Evolutionary conservation across 1,140 invertebrate genomes (phyloP), one percentile per base, ranked within the genome.

Genomic region (Trachymyrmex septentrionalis): DNA sequence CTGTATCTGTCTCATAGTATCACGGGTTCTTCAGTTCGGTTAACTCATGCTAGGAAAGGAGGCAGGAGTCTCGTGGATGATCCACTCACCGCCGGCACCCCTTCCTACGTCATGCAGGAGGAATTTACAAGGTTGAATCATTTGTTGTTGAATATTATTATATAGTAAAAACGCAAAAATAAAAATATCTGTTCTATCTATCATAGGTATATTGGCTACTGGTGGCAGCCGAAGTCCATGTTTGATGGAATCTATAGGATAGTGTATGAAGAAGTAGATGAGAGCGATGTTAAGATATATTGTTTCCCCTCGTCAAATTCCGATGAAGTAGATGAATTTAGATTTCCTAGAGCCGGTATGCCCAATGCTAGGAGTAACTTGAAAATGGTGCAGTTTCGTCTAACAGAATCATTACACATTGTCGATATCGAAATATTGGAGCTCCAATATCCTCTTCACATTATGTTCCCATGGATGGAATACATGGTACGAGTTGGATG

Each of bases 91-190:
- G 98, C 98, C 3, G 99, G 99, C 1, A 97, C 98, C 44, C 99
- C 99, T 0, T 99, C 98, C 10, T 99, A 99, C 95, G 98, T 99
- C 0, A 99, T 99, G 94, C 99, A 99, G 96, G 99, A 99, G 96
- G 99, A 99, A 95, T 99, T 99, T 95, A 98, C 97, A 14, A 93
- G 95, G 94, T 95, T 91, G 24, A 63, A 55, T 4, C 0, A 9
- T 34, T 82, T 21, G 50, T 66, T 27, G 9, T 27, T 24, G 16
- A 5, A 27, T n/a, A 63, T 7, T 6, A 34, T 34, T 3, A 7
- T 44, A 24, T 59, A 27, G 0, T 59, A 24, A 59, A 27, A 59
- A 12, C 16, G 10, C 7, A 12, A 84, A 84, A 84, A 38, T 55
- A 21, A 19, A 3, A 6, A 1, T 59, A 71, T 85, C 16, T 2